Evolutionary conservation across 2,797 vertebrate species (phyloP).

Genomic region (Eptatretus atami): DNA sequence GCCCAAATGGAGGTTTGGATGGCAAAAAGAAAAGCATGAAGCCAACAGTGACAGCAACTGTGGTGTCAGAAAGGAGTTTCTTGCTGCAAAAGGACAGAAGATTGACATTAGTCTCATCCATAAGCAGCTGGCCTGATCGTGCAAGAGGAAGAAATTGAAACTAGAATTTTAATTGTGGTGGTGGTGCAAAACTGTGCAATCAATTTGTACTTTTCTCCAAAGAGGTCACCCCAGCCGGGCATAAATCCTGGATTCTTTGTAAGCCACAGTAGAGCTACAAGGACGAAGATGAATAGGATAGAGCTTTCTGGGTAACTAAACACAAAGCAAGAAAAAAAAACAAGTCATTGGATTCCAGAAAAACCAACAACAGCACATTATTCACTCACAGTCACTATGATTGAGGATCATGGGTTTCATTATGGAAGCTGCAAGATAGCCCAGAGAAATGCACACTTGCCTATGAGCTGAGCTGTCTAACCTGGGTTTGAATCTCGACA

Average conservation of each 20-base stretch:
- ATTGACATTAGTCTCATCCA: too few relatives aligned
- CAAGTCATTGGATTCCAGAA: too few relatives aligned
- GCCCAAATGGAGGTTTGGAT: constrained; percentile 21
- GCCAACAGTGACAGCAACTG: constrained; percentile 34
- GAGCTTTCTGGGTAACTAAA: background rate
- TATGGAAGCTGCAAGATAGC: too few relatives aligned
- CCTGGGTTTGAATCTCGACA: too few relatives aligned
- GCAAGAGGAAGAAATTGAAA: too few relatives aligned
- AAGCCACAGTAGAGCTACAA: background rate
- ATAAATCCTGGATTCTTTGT: background rate
- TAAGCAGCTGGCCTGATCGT: too few relatives aligned
- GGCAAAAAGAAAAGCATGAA: constrained; percentile 53
- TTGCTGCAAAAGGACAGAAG: background rate
- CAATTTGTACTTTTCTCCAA: background rate
- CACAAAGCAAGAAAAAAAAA: too few relatives aligned
- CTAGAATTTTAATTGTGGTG: background rate
- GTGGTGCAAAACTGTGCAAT: background rate
- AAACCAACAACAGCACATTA: too few relatives aligned
- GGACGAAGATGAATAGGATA: constrained; percentile 1
- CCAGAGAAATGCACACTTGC: too few relatives aligned
- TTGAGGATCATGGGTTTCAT: too few relatives aligned
- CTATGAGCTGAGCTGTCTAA: too few relatives aligned
- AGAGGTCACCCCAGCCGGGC: constrained; percentile 1
- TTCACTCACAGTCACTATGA: too few relatives aligned
- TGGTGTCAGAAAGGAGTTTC: constrained; percentile 31